Base-by-base conservation (phyloP, 1,140 invertebrate genomes). In the Drosophila yakuba region DNA sequence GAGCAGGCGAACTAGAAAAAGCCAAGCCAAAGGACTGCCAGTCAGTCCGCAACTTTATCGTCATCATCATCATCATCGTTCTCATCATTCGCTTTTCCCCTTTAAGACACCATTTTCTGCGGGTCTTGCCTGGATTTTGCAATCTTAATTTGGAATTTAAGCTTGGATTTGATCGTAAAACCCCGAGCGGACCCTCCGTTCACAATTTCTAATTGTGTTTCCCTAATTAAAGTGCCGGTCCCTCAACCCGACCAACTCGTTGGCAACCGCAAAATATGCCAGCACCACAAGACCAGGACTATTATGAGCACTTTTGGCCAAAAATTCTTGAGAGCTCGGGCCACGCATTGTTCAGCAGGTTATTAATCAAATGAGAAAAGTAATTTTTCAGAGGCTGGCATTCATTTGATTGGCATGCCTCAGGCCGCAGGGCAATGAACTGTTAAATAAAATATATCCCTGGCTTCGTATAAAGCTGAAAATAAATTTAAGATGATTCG, bases 101-200 rank as follows among this genome's bases (percentile, higher is more conserved):
- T 63, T 67, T 51, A 66, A 71, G 58, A 74, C 55, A 56, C 50
- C 11, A 55, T 51, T 50, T 61, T 54, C 78, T 64, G 52, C 59
- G 56, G 66, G 60, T 78, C 56, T 17, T 14, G 20, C 61, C 32
- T 52, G 39, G 59, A 47, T 69, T 74, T 43, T 43, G 35, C 43
- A 76, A 72, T 67, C 67, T 71, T 52, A 47, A 69, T 81, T 84
- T 74, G 47, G 77, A 81, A 78, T 82, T 86, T 78, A 74, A 81
- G 56, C 32, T 44, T 17, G 44, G 43, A 69, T 71, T 57, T 68
- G 63, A 41, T 51, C 57, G 47, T 67, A 50, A 76, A 76, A 72
- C 32, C 64, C 61, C 41, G 10, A 25, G 17, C 17, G 2, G 32
- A 55, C 57, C 45, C 60, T 69, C 71, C 25, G 48, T 50, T 43